These are phyloP conservation scores for Spodoptera exigua DNA, from an alignment of 2,888 invertebrate species.

Conservation along the genomic window DNA sequence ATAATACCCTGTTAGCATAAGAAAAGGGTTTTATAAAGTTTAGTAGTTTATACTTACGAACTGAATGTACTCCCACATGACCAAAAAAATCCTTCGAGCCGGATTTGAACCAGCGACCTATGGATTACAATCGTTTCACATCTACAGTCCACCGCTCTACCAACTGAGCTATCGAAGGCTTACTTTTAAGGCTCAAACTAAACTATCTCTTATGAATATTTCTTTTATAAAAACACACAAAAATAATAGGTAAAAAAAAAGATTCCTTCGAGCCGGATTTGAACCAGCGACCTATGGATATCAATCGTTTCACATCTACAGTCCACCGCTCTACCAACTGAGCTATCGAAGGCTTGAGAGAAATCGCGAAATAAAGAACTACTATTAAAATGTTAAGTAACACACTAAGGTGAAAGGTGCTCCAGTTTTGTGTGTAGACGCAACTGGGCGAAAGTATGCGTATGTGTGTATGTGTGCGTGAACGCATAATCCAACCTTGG, in stretches of 20 bases:
- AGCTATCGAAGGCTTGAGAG: slow-evolving; percentile 83
- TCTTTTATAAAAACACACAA: too few relatives aligned
- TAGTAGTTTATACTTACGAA: too few relatives aligned
- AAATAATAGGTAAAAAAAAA: slow-evolving; percentile 42
- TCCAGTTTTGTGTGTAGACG: slow-evolving; percentile 48
- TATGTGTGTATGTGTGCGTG: slow-evolving; percentile 24
- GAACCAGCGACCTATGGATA: slow-evolving; percentile 90
- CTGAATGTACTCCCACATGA: too few relatives aligned
- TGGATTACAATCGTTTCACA: slow-evolving; percentile 77
- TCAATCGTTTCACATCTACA: slow-evolving; percentile 74
- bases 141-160: slow-evolving; percentile 89
- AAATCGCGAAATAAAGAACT: slow-evolving; percentile 30
- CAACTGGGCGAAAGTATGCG: slow-evolving; percentile 31
- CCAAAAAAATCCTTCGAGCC: slow-evolving; percentile 88
- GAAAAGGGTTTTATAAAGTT: too few relatives aligned
- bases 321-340: slow-evolving; percentile 89
- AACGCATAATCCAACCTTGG: slow-evolving; percentile 36
- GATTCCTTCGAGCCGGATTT: slow-evolving; percentile 89
- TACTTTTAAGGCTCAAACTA: slow-evolving; percentile 8
- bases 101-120: slow-evolving; percentile 91
- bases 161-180: slow-evolving; percentile 89
- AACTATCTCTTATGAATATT: too few relatives aligned
- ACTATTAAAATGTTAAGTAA: slow-evolving; percentile 44
- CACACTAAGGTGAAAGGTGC: slow-evolving; percentile 59
- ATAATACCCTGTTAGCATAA: too few relatives aligned